Percentiles rank a stretch among this genome's conserved stretches.
Evolutionary conservation across 2,113 vertebrate species (phyloP).

Genomic region (Rhipidura dahli): DNA sequence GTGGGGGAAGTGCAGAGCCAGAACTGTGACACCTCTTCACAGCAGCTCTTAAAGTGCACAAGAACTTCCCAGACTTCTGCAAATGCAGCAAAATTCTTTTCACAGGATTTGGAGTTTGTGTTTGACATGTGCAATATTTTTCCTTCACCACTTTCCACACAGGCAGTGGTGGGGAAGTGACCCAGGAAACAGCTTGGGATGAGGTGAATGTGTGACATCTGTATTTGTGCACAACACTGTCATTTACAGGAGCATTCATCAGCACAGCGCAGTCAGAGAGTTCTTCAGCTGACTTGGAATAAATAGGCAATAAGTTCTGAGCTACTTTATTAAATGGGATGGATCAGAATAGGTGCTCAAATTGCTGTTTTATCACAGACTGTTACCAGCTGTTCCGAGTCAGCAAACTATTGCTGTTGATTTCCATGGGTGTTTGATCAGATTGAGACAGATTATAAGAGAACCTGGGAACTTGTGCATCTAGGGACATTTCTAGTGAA

Average conservation of each 20-base stretch:
- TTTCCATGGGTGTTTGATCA: background rate
- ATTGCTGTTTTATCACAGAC: background rate
- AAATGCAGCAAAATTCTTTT: background rate
- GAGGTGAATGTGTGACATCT: background rate
- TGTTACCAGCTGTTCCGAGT: background rate
- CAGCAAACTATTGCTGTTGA: background rate
- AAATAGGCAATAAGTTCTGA: background rate
- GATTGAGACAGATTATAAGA: background rate
- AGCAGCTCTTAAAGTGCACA: background rate
- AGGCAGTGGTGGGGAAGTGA: background rate
- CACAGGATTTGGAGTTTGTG: background rate
- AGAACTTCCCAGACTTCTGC: background rate
- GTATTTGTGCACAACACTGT: background rate
- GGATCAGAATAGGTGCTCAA: background rate
- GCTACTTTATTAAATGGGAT: background rate
- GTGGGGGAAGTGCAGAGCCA: background rate
- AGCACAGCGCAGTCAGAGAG: background rate
- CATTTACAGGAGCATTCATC: background rate
- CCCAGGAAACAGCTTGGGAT: background rate
- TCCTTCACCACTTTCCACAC: accelerated
- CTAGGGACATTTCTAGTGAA: background rate
- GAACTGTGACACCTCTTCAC: background rate
- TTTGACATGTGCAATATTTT: background rate
- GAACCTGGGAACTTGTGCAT: background rate
- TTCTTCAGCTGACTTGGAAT: background rate